Evolutionary conservation across 2,113 vertebrate genomes (phyloP).

Genomic region (Colossoma macropomum): DNA sequence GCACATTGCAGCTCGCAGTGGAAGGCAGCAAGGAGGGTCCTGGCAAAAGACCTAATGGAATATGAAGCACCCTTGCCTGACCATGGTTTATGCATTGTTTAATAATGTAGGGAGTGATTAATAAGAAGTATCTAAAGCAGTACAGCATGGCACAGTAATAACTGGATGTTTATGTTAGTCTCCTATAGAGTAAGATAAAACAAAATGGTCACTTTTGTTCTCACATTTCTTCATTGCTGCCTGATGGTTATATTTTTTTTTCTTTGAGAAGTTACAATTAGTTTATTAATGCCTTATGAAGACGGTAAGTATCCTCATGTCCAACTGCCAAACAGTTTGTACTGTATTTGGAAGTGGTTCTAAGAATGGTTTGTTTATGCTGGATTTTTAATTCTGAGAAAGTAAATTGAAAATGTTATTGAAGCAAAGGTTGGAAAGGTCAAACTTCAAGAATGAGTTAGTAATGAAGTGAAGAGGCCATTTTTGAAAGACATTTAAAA

Average conservation of each 20-base stretch:
- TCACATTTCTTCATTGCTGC: slow-evolving; percentile 23
- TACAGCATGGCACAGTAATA: slow-evolving; percentile 47
- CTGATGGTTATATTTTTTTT: slow-evolving; percentile 18
- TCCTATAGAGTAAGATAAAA: not conserved
- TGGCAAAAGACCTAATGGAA: slow-evolving; percentile 32
- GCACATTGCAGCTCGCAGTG: slow-evolving; percentile 44
- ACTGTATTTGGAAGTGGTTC: slow-evolving; percentile 23
- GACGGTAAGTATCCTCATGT: slow-evolving; percentile 5
- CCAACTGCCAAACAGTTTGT: slow-evolving; percentile 44
- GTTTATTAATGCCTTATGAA: not conserved
- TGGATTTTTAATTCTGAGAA: not conserved
- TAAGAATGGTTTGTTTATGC: slow-evolving; percentile 1
- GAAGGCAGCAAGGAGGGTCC: slow-evolving; percentile 49
- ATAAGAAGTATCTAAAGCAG: slow-evolving; percentile 47
- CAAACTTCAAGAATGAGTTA: not conserved
- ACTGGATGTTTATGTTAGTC: slow-evolving; percentile 51
- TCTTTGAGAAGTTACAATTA: not conserved
- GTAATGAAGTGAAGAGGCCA: not conserved
- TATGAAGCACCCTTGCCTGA: slow-evolving; percentile 18
- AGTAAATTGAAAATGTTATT: slow-evolving; percentile 3
- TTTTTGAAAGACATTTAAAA: slow-evolving; percentile 4
- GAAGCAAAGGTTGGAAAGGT: not conserved
- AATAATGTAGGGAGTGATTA: slow-evolving; percentile 30
- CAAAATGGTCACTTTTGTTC: slow-evolving; percentile 26
- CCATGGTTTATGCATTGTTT: slow-evolving; percentile 30